These are phyloP conservation scores for Microcebus griseorufus DNA, from an alignment of 2,113 vertebrate genomes.

Conservation along the genomic window DNA sequence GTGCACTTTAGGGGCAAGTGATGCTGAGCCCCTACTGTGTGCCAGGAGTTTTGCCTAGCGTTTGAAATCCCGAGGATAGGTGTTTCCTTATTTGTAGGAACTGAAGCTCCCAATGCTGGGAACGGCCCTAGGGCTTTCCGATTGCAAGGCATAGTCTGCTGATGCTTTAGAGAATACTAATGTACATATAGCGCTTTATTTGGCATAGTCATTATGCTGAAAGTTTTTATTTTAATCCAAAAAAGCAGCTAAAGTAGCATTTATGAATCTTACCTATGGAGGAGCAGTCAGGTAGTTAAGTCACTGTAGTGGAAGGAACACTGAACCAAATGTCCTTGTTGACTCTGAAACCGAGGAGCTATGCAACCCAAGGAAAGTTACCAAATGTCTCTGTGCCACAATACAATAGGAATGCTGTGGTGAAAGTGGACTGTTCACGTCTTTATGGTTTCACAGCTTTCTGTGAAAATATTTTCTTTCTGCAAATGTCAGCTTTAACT, in stretches of 20 bases:
- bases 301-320: not conserved
- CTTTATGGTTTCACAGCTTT: not conserved
- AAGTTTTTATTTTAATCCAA: slow-evolving; percentile 6
- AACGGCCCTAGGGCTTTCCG: no score
- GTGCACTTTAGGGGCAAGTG: no score
- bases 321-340: not conserved
- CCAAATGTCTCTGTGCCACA: not conserved
- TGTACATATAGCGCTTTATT: not conserved
- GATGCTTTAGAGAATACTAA: not conserved
- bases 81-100: not conserved
- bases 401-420: not conserved
- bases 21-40: not conserved
- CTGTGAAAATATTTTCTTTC: not conserved
- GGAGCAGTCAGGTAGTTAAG: no score
- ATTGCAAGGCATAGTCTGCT: not conserved
- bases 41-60: not conserved
- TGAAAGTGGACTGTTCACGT: not conserved
- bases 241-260: not conserved
- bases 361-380: not conserved
- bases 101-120: not conserved
- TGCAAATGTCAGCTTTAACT: not conserved
- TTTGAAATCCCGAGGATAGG: not conserved
- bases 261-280: not conserved
- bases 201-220: not conserved
- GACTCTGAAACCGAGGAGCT: not conserved